Evolutionary conservation across 2,113 vertebrate genomes (phyloP).

Genomic region (Neolamprologus variostigma): DNA sequence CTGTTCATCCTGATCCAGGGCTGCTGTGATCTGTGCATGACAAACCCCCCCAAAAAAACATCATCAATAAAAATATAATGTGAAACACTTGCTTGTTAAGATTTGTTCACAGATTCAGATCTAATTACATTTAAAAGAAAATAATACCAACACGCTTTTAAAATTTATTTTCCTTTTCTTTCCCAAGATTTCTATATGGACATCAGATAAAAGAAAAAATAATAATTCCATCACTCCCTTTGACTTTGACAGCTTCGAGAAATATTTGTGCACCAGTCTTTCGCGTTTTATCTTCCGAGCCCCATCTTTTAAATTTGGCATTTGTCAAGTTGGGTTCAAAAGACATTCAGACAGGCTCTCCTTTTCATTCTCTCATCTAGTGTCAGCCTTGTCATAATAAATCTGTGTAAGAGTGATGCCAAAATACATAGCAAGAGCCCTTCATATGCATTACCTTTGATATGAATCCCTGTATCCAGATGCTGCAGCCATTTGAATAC

Average conservation of each 20-base stretch:
- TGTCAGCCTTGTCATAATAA: slow-evolving; percentile 38
- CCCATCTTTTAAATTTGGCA: slow-evolving; percentile 39
- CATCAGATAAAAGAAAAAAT: slow-evolving; percentile 23
- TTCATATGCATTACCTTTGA: slow-evolving; percentile 19
- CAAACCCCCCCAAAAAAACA: not conserved
- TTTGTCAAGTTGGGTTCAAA: slow-evolving; percentile 58
- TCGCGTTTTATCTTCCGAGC: slow-evolving; percentile 40
- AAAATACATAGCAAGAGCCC: not conserved
- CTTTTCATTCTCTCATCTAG: slow-evolving; percentile 31
- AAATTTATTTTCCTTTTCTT: not conserved
- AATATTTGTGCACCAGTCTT: slow-evolving; percentile 11
- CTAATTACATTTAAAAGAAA: not conserved
- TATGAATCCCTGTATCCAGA: not conserved
- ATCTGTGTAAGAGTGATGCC: slow-evolving; percentile 31
- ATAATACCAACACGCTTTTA: not conserved
- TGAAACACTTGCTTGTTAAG: not conserved
- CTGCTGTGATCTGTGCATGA: slow-evolving; percentile 81
- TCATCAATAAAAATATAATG: rapidly evolving
- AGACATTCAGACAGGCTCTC: slow-evolving; percentile 26
- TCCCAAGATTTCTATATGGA: not conserved
- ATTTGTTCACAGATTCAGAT: not conserved
- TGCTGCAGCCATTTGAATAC: not conserved
- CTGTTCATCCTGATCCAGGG: slow-evolving; percentile 92
- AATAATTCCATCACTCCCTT: slow-evolving; percentile 25
- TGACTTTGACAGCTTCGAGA: slow-evolving; percentile 9